A percentile compares a stretch with the other conserved stretches of the same genome.
phyloP scores from a whole-genome alignment of 2,888 invertebrate genomes.

The Drosophila colorata region DNA sequence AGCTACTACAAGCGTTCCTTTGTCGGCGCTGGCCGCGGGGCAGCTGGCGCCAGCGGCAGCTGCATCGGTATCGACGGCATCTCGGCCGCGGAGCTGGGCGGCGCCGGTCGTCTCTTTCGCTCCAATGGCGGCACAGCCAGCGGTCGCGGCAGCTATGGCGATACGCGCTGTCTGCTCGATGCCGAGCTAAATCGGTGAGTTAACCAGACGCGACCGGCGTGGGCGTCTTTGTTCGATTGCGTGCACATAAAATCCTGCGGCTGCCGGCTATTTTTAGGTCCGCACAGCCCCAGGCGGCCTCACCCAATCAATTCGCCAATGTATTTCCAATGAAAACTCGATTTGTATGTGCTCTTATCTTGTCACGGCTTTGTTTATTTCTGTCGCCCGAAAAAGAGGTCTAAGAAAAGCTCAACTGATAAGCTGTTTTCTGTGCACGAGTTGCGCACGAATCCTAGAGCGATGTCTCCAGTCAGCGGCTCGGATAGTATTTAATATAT shows the following conservation, averaged over 20 bases:
- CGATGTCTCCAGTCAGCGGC: not conserved
- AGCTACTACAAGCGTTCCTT: constrained; percentile 85
- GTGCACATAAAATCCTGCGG: constrained; percentile 33
- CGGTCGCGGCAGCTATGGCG: constrained; percentile 74
- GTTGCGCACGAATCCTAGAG: constrained; percentile 21
- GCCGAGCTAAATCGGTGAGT: constrained; percentile 80
- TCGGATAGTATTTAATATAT: not conserved
- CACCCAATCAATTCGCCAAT: constrained; percentile 9
- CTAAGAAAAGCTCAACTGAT: constrained; percentile 4
- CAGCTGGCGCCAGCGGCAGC: constrained; percentile 33
- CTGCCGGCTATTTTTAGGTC: constrained; percentile 40
- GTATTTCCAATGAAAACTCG: constrained; percentile 24
- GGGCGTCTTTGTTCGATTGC: constrained; percentile 37
- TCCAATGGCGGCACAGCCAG: constrained; percentile 49
- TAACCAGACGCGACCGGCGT: constrained; percentile 6
- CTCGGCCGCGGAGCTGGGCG: constrained; percentile 63
- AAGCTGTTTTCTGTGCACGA: constrained; percentile 23
- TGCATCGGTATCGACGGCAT: constrained; percentile 70
- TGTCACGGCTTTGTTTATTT: constrained; percentile 33
- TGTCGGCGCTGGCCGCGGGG: constrained; percentile 67
- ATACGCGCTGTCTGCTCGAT: constrained; percentile 80
- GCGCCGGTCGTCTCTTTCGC: constrained; percentile 64
- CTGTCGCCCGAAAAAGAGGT: not conserved
- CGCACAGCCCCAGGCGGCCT: not conserved
- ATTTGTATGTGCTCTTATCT: constrained; percentile 25